Evolutionary conservation across 2,113 vertebrate species (phyloP).

Genomic region (Platysternon megacephalum): DNA sequence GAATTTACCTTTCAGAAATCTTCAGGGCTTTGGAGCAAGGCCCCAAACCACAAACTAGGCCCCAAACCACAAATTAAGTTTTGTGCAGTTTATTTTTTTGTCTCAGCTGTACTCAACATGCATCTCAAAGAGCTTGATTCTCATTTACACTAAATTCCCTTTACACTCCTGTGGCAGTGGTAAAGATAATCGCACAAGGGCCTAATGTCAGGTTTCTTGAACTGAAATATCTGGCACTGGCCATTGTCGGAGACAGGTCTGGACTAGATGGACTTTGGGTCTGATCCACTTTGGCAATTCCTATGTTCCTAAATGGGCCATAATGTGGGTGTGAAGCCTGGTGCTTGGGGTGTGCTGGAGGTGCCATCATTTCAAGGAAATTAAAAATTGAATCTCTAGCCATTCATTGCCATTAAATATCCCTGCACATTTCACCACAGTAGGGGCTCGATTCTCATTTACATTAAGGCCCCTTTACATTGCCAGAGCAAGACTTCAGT

Average conservation of each 20-base stretch:
- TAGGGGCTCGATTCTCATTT: slow-evolving; percentile 37
- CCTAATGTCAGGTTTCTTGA: slow-evolving; percentile 64
- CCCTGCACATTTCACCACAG: slow-evolving; percentile 42
- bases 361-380: neutral
- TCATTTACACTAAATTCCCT: slow-evolving; percentile 62
- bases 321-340: slow-evolving; percentile 35
- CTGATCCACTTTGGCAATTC: neutral
- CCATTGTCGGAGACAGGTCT: slow-evolving; percentile 40
- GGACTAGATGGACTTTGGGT: neutral
- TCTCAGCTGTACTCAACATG: slow-evolving; percentile 63
- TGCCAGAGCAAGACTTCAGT: slow-evolving; percentile 34
- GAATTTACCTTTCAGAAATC: slow-evolving; percentile 12
- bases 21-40: slow-evolving; percentile 37
- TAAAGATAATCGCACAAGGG: slow-evolving; percentile 14
- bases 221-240: slow-evolving; percentile 66
- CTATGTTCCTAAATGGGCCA: slow-evolving; percentile 22
- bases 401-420: slow-evolving; percentile 49
- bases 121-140: slow-evolving; percentile 61
- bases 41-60: slow-evolving; percentile 47
- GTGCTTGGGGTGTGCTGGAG: neutral
- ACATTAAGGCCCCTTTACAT: slow-evolving; percentile 17
- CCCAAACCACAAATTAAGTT: slow-evolving; percentile 42
- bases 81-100: slow-evolving; percentile 43
- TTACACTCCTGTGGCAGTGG: slow-evolving; percentile 56
- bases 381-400: slow-evolving; percentile 14